A percentile compares a stretch with the other conserved stretches of the same genome.
Conservation (phyloP, 2,797 vertebrate species). For the Catharus ustulatus region DNA sequence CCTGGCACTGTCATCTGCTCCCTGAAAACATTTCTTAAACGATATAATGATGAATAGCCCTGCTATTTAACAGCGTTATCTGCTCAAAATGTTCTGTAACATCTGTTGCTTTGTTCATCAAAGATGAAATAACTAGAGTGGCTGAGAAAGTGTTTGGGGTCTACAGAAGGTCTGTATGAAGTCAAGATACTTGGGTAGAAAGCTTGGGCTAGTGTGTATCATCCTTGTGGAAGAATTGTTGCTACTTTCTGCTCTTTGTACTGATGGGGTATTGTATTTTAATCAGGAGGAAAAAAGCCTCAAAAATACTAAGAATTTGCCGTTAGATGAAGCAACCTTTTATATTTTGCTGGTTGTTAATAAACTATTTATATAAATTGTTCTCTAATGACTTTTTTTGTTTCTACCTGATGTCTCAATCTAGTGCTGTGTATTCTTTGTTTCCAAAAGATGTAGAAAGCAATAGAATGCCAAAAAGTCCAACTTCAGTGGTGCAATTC, state of each 20-base stretch:
- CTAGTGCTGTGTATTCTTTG: background rate
- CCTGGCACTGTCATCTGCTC: conserved; percentile 27
- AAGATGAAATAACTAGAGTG: background rate
- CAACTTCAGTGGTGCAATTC: background rate
- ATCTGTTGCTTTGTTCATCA: background rate
- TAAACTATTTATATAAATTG: background rate
- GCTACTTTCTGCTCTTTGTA: background rate
- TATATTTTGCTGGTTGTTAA: background rate
- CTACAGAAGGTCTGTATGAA: background rate
- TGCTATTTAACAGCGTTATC: conserved; percentile 5
- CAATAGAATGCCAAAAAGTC: background rate
- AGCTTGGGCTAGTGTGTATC: background rate
- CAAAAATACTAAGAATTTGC: background rate
- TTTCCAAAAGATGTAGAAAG: background rate
- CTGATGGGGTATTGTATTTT: background rate
- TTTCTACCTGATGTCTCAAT: background rate
- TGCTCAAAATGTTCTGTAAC: background rate
- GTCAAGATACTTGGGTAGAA: background rate
- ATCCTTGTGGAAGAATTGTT: background rate
- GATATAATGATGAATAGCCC: background rate
- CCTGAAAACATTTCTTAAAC: conserved; percentile 12
- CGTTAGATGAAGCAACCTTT: background rate
- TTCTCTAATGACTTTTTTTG: background rate
- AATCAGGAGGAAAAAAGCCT: background rate
- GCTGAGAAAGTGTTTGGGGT: background rate